Evolutionary conservation across 2,888 invertebrate genomes (phyloP), one percentile per base, ranked within the genome.

Genomic region (Agrilus biguttatus): DNA sequence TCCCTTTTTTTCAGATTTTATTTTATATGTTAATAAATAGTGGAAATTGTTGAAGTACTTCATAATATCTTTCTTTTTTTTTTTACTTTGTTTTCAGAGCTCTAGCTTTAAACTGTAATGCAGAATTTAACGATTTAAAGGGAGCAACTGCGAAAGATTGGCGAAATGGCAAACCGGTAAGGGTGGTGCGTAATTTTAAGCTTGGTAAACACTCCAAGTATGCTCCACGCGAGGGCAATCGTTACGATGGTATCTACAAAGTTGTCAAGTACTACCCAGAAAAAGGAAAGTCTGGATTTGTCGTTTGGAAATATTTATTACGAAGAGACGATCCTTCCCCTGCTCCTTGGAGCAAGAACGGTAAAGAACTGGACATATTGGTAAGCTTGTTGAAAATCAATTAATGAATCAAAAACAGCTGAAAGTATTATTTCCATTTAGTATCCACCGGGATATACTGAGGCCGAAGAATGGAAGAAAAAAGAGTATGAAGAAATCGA

Each of bases 171-270:
- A 78, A 77, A 58, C 86, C 88, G 0, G 82, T 89, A 6, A 69
- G 89, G 14, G 88, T 89, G 1, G 75, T 87, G 0, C 70, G 89
- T 23, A 85, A 80, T 48, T 81, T 72, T 58, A 87, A 87, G 58
- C 75, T 79, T 54, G 55, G 70, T 2, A 83, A 83, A 56, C 79
- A 83, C 62, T 86, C 86, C 5, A 74, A 81, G 57, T 89, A 77
- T 62, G 83, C 86, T 1, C 89, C 89, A 1, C 69, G 74, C 46
- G 81, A 81, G 52, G 89, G 82, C 3, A 76, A 76, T 47, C 67
- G 88, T 49, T 89, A 89, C 59, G 89, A 90, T 57, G 89, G 89
- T 1, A 78, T 88, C 41, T 90, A 89, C 63, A 89, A 89, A 68
- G 80, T 90, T 1, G 81, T 85, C 1, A 85, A 82, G 54, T 89